A percentile compares a stretch with the other conserved stretches of the same genome.
phyloP scores from a whole-genome alignment of 2,888 invertebrate species.

The Rhimphoctona megacephalus region DNA sequence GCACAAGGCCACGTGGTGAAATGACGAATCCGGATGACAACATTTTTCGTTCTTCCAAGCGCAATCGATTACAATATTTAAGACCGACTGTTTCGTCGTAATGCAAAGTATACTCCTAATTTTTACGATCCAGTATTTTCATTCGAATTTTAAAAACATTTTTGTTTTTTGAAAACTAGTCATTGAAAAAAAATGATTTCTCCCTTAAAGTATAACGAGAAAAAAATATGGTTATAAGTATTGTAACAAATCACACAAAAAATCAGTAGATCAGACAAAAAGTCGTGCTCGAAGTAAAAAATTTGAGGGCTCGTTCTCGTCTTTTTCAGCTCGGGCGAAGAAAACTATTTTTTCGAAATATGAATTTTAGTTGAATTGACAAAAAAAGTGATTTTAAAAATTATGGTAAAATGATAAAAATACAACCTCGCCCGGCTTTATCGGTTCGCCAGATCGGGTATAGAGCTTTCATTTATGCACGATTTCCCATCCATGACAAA shows the following conservation, averaged over 20 bases:
- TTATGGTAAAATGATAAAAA: not conserved
- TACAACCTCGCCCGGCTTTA: conserved; percentile 84
- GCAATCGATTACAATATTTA: not conserved
- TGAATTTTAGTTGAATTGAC: too few relatives aligned
- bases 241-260: too few relatives aligned
- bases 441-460: conserved; percentile 85
- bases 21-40: conserved; percentile 56
- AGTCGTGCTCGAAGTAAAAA: not conserved
- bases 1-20: conserved; percentile 42
- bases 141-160: not conserved
- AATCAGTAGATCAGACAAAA: too few relatives aligned
- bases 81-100: not conserved
- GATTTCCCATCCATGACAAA: conserved; percentile 89
- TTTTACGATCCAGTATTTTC: not conserved
- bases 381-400: not conserved
- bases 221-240: too few relatives aligned
- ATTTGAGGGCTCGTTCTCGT: not conserved
- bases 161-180: not conserved
- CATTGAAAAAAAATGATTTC: not conserved
- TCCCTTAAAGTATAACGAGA: too few relatives aligned
- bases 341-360: too few relatives aligned
- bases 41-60: not conserved
- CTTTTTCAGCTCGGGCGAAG: not conserved
- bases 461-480: conserved; percentile 87
- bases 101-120: not conserved